A percentile compares a stretch with the other conserved stretches of the same genome.
Evolutionary conservation across 2,797 vertebrate species (phyloP).

Genomic region (Trachops cirrhosus): DNA sequence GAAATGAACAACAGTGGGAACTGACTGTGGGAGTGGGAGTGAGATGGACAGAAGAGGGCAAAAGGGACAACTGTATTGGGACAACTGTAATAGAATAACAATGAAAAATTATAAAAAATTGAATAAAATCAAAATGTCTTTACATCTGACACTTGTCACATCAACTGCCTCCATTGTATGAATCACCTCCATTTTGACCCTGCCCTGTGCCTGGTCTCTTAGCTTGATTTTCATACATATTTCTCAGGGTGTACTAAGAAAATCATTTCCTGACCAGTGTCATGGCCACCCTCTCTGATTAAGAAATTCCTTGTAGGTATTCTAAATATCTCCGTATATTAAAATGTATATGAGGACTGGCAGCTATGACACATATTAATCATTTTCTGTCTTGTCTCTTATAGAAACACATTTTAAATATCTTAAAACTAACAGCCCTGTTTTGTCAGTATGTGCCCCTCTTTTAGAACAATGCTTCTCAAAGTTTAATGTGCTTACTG

Average conservation of each 20-base stretch:
- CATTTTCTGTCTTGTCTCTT: neutral
- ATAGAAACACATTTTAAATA: neutral
- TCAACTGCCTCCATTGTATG: neutral
- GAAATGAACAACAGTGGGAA: neutral
- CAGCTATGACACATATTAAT: neutral
- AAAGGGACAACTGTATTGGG: neutral
- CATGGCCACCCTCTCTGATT: neutral
- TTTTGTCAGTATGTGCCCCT: neutral
- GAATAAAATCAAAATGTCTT: neutral
- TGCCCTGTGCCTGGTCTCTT: rapidly evolving
- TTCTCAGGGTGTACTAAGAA: neutral
- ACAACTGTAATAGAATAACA: neutral
- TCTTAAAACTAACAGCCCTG: neutral
- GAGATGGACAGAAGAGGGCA: neutral
- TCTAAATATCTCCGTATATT: neutral
- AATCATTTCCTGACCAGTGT: neutral
- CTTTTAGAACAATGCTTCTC: neutral
- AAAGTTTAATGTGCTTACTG: neutral
- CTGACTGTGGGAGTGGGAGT: neutral
- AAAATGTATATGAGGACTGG: neutral
- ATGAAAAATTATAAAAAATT: neutral
- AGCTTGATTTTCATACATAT: neutral
- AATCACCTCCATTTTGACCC: neutral
- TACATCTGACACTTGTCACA: neutral
- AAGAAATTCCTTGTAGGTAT: neutral